Percentiles rank a stretch among this genome's conserved stretches.
phyloP scores from a whole-genome alignment of 2,113 vertebrate genomes.

The Atherinomorus stipes region DNA sequence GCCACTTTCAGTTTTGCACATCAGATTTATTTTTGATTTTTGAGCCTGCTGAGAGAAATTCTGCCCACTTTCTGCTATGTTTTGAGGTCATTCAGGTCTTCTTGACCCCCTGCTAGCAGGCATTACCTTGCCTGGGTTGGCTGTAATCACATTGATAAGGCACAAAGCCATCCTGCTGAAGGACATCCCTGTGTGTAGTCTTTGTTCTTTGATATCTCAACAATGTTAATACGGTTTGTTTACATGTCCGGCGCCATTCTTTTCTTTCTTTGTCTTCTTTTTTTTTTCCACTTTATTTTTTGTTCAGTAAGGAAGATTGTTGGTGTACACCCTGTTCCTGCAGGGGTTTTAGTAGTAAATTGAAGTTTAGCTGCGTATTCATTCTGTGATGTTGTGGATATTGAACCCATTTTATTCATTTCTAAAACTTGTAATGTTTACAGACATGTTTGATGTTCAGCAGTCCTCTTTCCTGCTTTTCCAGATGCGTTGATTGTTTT shows the following conservation, averaged over 20 bases:
- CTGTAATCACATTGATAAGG: conserved; percentile 59
- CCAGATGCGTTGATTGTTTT: not conserved
- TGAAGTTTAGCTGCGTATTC: not conserved
- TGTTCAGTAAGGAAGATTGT: not conserved
- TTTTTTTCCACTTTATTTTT: conserved; percentile 19
- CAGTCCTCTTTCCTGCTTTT: not conserved
- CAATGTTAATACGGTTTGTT: conserved; percentile 35
- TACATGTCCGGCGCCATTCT: conserved; percentile 27
- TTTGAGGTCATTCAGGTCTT: conserved; percentile 35
- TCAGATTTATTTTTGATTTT: not conserved
- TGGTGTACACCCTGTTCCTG: conserved; percentile 38
- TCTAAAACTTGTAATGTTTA: not conserved
- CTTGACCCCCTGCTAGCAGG: conserved; percentile 40
- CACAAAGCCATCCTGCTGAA: conserved; percentile 15
- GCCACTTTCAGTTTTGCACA: not conserved
- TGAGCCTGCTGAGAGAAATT: conserved; percentile 37
- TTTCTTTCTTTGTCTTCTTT: not conserved
- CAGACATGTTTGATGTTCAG: not conserved
- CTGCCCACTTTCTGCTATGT: not conserved
- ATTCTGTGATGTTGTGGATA: not conserved
- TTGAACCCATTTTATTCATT: not conserved
- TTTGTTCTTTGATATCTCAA: conserved; percentile 45
- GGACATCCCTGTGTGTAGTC: conserved; percentile 25
- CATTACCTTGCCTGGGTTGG: conserved; percentile 34
- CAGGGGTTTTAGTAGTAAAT: conserved; percentile 16